Percentiles rank a stretch among this genome's conserved stretches.
These are phyloP conservation scores for Cephus pulcher DNA, from an alignment of 2,888 invertebrate species.

Conservation along the genomic window DNA sequence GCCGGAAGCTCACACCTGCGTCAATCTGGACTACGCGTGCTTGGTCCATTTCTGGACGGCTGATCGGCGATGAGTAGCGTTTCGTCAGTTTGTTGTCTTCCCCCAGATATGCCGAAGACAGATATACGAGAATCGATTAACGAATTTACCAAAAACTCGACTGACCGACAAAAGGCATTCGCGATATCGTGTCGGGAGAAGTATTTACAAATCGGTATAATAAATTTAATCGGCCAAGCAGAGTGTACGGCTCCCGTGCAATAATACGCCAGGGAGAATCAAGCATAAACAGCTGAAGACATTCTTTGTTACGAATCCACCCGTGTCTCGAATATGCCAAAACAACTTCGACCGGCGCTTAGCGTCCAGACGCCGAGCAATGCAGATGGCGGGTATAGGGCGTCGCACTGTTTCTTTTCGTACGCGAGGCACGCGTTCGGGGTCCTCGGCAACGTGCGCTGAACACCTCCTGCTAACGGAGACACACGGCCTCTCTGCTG, in stretches of 20 bases:
- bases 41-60: constrained; percentile 23
- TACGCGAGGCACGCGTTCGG: background rate
- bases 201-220: background rate
- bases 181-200: background rate
- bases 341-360: constrained; percentile 7
- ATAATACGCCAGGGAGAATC: background rate
- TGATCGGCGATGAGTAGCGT: background rate
- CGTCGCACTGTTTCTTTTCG: constrained; percentile 5
- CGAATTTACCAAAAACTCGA: background rate
- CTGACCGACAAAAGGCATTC: too few species aligned
- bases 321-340: constrained; percentile 9
- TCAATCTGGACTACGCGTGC: constrained; percentile 24
- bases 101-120: background rate
- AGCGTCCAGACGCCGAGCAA: constrained; percentile 8
- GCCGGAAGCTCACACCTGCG: constrained; percentile 37
- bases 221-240: background rate
- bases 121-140: background rate
- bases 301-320: background rate
- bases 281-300: background rate
- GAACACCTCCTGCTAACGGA: background rate
- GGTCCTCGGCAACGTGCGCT: background rate
- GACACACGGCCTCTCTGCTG: background rate
- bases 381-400: constrained; percentile 2
- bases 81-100: constrained; percentile 1
- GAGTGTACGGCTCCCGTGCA: background rate